phyloP scores from a whole-genome alignment of 2,888 invertebrate species.

The Sphaeridia pumilis region DNA sequence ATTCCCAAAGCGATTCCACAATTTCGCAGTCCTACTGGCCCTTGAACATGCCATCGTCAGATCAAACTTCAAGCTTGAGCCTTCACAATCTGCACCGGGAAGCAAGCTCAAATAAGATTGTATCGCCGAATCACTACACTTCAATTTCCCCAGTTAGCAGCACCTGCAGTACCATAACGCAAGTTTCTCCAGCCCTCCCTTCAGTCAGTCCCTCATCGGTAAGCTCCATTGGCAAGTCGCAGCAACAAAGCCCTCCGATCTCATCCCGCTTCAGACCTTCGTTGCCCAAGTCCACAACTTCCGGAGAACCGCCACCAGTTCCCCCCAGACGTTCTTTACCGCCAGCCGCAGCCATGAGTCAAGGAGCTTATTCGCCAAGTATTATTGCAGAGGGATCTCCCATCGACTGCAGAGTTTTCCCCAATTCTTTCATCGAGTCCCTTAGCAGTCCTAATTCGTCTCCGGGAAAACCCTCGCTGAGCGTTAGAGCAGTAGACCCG shows the following conservation, averaged over 20 bases:
- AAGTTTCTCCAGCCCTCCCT: background rate
- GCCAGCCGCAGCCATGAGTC: background rate
- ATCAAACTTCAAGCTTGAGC: constrained; percentile 20
- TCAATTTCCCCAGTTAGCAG: background rate
- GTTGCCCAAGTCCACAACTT: background rate
- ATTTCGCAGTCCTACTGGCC: constrained; percentile 20
- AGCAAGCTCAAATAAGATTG: constrained; percentile 11
- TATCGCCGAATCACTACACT: no score
- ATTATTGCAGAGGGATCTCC: background rate
- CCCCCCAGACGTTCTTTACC: constrained; percentile 17
- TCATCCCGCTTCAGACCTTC: background rate
- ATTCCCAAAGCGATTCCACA: constrained; percentile 30
- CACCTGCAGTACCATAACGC: background rate
- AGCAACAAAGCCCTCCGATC: background rate
- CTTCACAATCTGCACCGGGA: constrained; percentile 28
- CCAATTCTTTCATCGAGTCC: constrained; percentile 2
- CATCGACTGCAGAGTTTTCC: background rate
- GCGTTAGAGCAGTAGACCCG: background rate
- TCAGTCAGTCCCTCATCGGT: background rate
- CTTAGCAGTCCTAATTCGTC: background rate
- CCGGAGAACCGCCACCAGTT: constrained; percentile 16
- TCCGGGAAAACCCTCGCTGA: background rate
- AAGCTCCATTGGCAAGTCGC: background rate
- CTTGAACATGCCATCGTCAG: constrained; percentile 13
- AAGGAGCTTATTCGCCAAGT: background rate